These are phyloP conservation scores for Chalcosyrphus nemorum DNA, from an alignment of 2,888 invertebrate genomes.

Conservation along the genomic window DNA sequence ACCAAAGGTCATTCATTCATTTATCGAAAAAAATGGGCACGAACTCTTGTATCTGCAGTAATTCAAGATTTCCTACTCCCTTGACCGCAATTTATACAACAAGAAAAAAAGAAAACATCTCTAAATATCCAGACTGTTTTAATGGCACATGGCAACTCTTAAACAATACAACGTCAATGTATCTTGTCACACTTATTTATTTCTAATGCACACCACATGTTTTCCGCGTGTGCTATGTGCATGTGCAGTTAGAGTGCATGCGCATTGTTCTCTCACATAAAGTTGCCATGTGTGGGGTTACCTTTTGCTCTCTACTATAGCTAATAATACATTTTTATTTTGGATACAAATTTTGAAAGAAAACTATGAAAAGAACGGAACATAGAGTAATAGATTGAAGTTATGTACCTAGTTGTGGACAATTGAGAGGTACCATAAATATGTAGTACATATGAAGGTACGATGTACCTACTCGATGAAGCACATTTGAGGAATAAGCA, in stretches of 20 bases:
- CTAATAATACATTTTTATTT: background rate
- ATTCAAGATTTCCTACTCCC: slow-evolving; percentile 48
- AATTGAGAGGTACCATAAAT: background rate
- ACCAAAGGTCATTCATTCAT: slow-evolving; percentile 15
- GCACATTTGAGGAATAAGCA: background rate
- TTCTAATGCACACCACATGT: slow-evolving; percentile 12
- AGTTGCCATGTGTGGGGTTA: background rate
- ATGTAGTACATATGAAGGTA: background rate
- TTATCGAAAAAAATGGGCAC: background rate
- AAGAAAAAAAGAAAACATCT: no score
- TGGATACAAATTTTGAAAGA: background rate
- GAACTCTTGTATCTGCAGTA: slow-evolving; percentile 21
- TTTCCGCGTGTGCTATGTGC: background rate
- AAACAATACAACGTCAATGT: slow-evolving; percentile 7
- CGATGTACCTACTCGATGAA: background rate
- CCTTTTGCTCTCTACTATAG: background rate
- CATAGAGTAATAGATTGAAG: background rate
- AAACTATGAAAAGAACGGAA: background rate
- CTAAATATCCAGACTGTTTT: background rate
- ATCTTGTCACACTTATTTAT: background rate
- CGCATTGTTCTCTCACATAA: background rate
- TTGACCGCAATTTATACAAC: slow-evolving; percentile 45
- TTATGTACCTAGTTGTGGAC: background rate
- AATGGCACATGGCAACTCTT: slow-evolving; percentile 20
- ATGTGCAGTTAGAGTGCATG: background rate